These are phyloP conservation scores for Thymelicus lineola DNA, from an alignment of 2,888 invertebrate species.

Conservation along the genomic window DNA sequence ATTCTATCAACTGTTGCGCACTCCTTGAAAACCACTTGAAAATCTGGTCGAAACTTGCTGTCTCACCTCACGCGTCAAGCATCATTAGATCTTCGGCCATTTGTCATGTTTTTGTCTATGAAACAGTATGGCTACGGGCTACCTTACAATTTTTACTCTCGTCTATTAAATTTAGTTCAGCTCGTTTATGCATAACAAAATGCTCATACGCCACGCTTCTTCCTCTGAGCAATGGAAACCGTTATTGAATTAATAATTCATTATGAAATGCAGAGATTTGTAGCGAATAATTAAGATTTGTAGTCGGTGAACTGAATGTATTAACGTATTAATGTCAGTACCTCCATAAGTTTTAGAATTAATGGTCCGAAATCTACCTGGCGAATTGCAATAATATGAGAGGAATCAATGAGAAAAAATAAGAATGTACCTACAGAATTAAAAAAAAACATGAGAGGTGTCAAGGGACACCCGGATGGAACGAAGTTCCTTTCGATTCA, in stretches of 20 bases:
- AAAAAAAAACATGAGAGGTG: too few species aligned
- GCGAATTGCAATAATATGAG: too few species aligned
- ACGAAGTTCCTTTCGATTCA: too few species aligned
- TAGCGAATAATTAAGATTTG: slow-evolving; percentile 30
- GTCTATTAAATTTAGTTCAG: slow-evolving; percentile 33
- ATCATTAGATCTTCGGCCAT: slow-evolving; percentile 4
- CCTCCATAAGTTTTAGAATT: not conserved
- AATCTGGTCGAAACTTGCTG: not conserved
- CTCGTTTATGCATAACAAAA: slow-evolving; percentile 31
- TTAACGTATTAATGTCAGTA: slow-evolving; percentile 2
- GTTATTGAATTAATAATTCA: slow-evolving; percentile 38
- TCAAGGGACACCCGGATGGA: too few species aligned
- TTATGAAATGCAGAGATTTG: slow-evolving; percentile 34
- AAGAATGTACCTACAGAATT: too few species aligned
- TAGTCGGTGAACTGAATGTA: slow-evolving; percentile 23
- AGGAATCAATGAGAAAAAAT: too few species aligned
- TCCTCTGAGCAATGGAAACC: slow-evolving; percentile 25
- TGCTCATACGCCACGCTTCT: slow-evolving; percentile 27
- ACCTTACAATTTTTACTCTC: slow-evolving; percentile 13
- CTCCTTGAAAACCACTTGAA: not conserved
- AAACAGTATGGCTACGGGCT: slow-evolving; percentile 10
- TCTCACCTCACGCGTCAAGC: not conserved
- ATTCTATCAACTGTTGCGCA: too few species aligned
- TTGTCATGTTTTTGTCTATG: not conserved
- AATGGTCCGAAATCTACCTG: not conserved